Base-by-base conservation (phyloP, 2,888 invertebrate species). In the Antitype chi region DNA sequence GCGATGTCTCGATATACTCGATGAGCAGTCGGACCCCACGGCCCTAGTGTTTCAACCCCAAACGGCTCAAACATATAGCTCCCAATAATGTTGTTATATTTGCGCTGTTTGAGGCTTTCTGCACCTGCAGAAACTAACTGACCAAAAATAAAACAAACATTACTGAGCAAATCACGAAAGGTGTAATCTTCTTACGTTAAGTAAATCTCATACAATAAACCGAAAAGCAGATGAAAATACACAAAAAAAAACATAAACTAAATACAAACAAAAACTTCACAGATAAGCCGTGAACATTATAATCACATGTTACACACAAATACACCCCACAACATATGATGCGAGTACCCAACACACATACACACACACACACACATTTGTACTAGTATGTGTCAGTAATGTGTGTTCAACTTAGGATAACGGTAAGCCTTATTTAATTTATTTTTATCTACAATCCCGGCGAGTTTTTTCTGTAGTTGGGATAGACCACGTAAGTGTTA, bases 401-500 rank as follows among this genome's bases (percentile, higher is more conserved):
- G 52, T 78, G 55, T 80, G 84, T 71, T 80, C 47, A 74, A 64
- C 55, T 63, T 60, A 69, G 82, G 84, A 78, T 75, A 72, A 82
- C 60, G 1, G 71, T 75, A 43, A 84, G 84, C 82, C 66, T 80
- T 75, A 72, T 72, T 82, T 75, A 82, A 84, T 84, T 84, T 80
- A 75, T 82, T 82, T 82, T 84, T 84, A 82, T 84, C 81, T 84
- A 80, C 81, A 74, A 84, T 75, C 57, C 49, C 74, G 64, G 20
- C n/a, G 71, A 75, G 57, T 70, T 72, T 82, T 76, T 75, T 66
- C 38, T 49, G 23, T 70, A 70, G 62, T 75, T 59, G n/a, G 49
- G 47, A 55, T 47, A 25, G 38, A 72, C 47, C 81, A 67, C 66
- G 75, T 84, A 74, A 20, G n/a, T 49, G 69, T 80, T 43, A 63